Base-by-base conservation (phyloP, 2,888 invertebrate species). In the Augochlorella aurata region DNA sequence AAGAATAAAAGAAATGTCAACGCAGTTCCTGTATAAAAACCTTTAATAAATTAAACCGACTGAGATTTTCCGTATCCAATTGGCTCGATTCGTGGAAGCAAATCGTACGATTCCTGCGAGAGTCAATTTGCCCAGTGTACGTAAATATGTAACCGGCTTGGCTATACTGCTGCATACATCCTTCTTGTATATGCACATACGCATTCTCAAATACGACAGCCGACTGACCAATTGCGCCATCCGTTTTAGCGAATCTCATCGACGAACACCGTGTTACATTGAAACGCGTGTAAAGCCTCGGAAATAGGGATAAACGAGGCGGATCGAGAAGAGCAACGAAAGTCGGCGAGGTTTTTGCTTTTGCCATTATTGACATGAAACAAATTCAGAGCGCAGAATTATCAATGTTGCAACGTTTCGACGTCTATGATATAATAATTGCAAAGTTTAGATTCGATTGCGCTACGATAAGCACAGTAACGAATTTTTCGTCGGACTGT, bases 71-170 rank as follows among this genome's bases (percentile, higher is more conserved):
- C 24, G 77, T 69, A 21, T 45, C 67, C 76, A 81, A 85, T 87
- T 87, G 83, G 79, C 79, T 79, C 83, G 79, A 77, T 74, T 81
- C 78, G 72, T 63, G 63, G 50, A 65, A 24, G 77, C 74, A 87
- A 85, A 84, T 80, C 84, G 81, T 54, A 58, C 21, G 69, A 71
- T 54, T 73, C 65, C 54, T 77, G 74, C 77, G 54, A 65, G 67
- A 83, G 76, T 77, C 81, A 87, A 87, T 87, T 85, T 87, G 77
- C 78, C 70, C 70, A 45, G 63, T 49, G 65, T 49, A 68, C 83
- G 85, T 87, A 87, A 87, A 87, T 87, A 87, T 87, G 82, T 87
- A 85, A 87, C 80, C 78, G 78, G 75, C 18, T 52, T 38, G 5
- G 38, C 76, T 67, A 67, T 71, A 73, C 65, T 54, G 21, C 16